Conservation (phyloP, 2,113 vertebrate genomes). For the Dendropsophus ebraccatus region DNA sequence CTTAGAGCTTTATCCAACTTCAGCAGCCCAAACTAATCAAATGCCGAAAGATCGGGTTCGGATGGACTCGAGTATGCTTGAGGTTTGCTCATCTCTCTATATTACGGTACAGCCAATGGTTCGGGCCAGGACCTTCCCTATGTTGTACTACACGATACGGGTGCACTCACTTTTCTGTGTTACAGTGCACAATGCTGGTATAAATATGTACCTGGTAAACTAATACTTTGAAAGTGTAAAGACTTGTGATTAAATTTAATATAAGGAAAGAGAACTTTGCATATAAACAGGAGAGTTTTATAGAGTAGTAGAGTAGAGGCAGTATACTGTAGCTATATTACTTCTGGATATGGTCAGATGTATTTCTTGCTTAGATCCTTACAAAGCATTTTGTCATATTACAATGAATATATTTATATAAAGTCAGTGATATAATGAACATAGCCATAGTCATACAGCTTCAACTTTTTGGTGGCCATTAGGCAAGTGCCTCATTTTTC, state of each 20-base stretch:
- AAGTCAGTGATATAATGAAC: neutral
- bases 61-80: no score
- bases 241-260: neutral
- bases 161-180: neutral
- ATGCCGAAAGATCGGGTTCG: no score
- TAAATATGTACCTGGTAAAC: conserved; percentile 21
- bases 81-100: no score
- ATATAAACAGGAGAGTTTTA: neutral
- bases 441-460: neutral
- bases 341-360: neutral
- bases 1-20: no score
- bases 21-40: no score
- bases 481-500: neutral
- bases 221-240: neutral
- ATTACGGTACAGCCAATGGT: neutral
- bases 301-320: neutral
- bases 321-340: neutral
- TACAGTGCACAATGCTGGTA: neutral
- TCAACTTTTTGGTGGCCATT: neutral
- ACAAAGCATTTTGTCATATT: neutral
- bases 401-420: neutral
- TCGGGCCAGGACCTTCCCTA: neutral
- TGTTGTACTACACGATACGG: neutral
- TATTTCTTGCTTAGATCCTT: neutral
- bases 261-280: neutral